phyloP scores from a whole-genome alignment of 2,113 vertebrate genomes.

The Pangasianodon hypophthalmus region DNA sequence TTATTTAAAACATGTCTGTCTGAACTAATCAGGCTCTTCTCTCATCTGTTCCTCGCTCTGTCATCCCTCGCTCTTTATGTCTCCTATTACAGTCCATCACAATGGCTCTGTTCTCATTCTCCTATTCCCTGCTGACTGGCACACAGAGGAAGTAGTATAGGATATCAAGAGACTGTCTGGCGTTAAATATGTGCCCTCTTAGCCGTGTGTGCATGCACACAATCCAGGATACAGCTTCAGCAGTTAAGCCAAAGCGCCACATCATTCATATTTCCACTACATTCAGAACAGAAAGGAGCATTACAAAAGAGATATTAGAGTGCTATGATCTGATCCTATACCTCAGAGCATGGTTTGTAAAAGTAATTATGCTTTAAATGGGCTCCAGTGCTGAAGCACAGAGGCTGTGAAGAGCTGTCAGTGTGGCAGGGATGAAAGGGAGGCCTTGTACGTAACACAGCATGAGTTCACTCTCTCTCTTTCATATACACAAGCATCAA shows the following conservation, averaged over 20 bases:
- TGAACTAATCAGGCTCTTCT: constrained; percentile 13
- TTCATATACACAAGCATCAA: not conserved
- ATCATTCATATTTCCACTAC: not conserved
- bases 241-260: constrained; percentile 5
- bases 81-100: constrained; percentile 24
- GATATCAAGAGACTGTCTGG: constrained; percentile 24
- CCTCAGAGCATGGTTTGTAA: not conserved
- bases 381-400: not conserved
- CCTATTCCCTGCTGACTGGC: constrained; percentile 32
- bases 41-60: not conserved
- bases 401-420: constrained; percentile 19
- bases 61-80: not conserved
- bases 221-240: not conserved
- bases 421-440: not conserved
- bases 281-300: not conserved
- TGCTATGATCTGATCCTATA: not conserved
- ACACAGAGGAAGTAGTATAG: constrained; percentile 10
- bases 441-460: not conserved
- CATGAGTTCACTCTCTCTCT: not conserved
- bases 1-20: constrained; percentile 5
- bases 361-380: constrained; percentile 13
- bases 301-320: not conserved
- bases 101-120: constrained; percentile 11
- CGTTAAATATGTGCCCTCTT: not conserved
- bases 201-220: not conserved